phyloP scores from a whole-genome alignment of 2,888 invertebrate genomes.

The Dioctria linearis region DNA sequence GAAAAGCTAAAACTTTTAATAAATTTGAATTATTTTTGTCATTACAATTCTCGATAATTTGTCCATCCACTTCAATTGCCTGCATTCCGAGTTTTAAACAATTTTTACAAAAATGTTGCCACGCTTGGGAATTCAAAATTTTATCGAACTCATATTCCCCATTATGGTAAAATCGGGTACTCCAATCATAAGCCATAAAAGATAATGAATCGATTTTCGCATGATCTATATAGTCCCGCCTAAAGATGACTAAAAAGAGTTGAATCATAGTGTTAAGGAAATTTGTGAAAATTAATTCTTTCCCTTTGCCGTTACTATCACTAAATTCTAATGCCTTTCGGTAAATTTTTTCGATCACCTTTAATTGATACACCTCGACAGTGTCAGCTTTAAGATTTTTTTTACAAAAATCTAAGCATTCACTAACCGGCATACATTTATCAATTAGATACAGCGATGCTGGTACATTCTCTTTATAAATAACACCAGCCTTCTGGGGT shows the following conservation, averaged over 20 bases:
- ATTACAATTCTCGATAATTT: slow-evolving; percentile 67
- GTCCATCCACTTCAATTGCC: slow-evolving; percentile 65
- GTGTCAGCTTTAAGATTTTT: slow-evolving; percentile 78
- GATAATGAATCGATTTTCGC: slow-evolving; percentile 68
- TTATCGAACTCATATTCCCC: slow-evolving; percentile 61
- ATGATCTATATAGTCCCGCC: slow-evolving; percentile 69
- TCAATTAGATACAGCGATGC: slow-evolving; percentile 76
- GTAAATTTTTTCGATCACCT: slow-evolving; percentile 74
- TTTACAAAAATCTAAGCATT: slow-evolving; percentile 74
- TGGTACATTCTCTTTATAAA: slow-evolving; percentile 75
- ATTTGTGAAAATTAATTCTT: slow-evolving; percentile 72
- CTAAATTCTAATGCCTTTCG: slow-evolving; percentile 70
- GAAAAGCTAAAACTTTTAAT: slow-evolving; percentile 73
- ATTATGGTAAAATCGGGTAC: slow-evolving; percentile 57
- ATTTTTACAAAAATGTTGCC: slow-evolving; percentile 77
- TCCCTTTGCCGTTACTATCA: slow-evolving; percentile 53
- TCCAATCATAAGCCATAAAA: slow-evolving; percentile 68
- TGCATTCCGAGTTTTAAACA: slow-evolving; percentile 79
- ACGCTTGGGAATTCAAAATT: slow-evolving; percentile 70
- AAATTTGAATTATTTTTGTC: slow-evolving; percentile 71
- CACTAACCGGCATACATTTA: slow-evolving; percentile 74
- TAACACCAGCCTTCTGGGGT: slow-evolving; percentile 79
- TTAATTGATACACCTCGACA: slow-evolving; percentile 75
- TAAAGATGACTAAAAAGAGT: slow-evolving; percentile 72
- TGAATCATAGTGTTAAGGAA: slow-evolving; percentile 73